phyloP scores from a whole-genome alignment of 2,888 invertebrate genomes.

The Ochropleura plecta region DNA sequence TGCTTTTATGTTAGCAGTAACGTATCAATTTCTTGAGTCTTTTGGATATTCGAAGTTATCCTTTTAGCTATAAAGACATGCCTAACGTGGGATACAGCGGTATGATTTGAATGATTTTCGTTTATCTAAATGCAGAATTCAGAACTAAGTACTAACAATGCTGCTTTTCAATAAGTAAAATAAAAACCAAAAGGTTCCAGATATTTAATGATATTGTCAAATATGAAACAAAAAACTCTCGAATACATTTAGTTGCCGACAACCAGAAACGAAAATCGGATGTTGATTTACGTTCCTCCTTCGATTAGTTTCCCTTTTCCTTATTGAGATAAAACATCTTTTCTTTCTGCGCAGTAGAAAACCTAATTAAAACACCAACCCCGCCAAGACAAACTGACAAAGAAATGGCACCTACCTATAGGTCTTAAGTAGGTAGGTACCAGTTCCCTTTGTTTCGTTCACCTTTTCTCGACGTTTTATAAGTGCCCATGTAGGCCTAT shows the following conservation, averaged over 20 bases:
- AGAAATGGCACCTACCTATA: neutral
- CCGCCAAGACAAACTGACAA: conserved; percentile 26
- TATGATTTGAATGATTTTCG: neutral
- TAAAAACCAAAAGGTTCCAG: neutral
- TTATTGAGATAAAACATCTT: conserved; percentile 56
- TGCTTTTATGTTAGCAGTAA: conserved; percentile 3
- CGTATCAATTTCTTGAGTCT: conserved; percentile 23
- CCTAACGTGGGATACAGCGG: too few species aligned
- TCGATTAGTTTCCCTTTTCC: conserved; percentile 55
- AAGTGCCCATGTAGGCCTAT: too few species aligned
- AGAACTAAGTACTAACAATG: neutral
- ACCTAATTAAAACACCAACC: conserved; percentile 50
- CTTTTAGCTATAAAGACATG: neutral
- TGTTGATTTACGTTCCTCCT: conserved; percentile 55
- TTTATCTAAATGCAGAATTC: neutral
- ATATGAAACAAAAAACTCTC: neutral
- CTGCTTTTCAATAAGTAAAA: neutral
- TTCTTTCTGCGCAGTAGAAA: conserved; percentile 26
- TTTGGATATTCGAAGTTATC: conserved; percentile 15
- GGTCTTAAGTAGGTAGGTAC: neutral
- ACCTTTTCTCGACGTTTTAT: too few species aligned
- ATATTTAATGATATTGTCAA: neutral
- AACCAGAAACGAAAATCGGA: conserved; percentile 55
- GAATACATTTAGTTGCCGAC: conserved; percentile 22
- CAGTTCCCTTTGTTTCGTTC: conserved; percentile 22